Evolutionary conservation across 1,140 invertebrate species (phyloP).

Genomic region (Drosophila sproati): DNA sequence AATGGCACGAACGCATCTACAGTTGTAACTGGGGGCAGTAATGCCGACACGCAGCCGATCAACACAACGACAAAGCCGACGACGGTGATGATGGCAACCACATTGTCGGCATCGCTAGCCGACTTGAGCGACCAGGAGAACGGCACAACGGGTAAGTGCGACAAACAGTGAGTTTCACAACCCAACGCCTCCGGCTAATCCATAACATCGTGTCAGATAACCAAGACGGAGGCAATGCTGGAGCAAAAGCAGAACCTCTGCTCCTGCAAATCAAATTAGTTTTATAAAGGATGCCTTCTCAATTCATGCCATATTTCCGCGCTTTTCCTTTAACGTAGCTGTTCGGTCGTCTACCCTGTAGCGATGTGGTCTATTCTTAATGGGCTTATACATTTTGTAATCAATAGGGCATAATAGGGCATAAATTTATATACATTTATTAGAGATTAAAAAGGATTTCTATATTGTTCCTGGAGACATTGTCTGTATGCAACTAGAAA

Average conservation of each 20-base stretch:
- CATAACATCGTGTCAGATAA: constrained; percentile 3
- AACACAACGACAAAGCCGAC: constrained; percentile 41
- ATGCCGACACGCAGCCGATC: constrained; percentile 59
- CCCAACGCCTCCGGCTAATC: constrained; percentile 13
- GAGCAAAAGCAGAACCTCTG: constrained; percentile 15
- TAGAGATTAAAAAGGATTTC: too few species aligned
- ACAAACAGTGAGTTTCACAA: constrained; percentile 29
- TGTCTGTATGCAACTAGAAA: too few species aligned
- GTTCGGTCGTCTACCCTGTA: too few species aligned
- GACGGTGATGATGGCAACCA: constrained; percentile 49
- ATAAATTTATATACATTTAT: too few species aligned
- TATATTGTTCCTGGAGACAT: too few species aligned
- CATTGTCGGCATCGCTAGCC: constrained; percentile 60
- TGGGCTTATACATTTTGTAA: too few species aligned
- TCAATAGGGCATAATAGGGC: too few species aligned
- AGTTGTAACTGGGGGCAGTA: constrained; percentile 61
- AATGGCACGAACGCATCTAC: constrained; percentile 70
- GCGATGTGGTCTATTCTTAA: too few species aligned
- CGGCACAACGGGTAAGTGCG: constrained; percentile 77
- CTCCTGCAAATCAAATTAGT: constrained; percentile 64
- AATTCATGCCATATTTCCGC: constrained; percentile 14
- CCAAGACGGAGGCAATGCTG: background rate
- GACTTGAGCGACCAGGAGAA: constrained; percentile 71
- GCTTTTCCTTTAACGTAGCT: background rate
- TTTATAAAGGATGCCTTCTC: constrained; percentile 39